Percentiles rank a stretch among this genome's conserved stretches.
These are phyloP conservation scores for Paratilapia polleni DNA, from an alignment of 2,113 vertebrate genomes.

Conservation along the genomic window DNA sequence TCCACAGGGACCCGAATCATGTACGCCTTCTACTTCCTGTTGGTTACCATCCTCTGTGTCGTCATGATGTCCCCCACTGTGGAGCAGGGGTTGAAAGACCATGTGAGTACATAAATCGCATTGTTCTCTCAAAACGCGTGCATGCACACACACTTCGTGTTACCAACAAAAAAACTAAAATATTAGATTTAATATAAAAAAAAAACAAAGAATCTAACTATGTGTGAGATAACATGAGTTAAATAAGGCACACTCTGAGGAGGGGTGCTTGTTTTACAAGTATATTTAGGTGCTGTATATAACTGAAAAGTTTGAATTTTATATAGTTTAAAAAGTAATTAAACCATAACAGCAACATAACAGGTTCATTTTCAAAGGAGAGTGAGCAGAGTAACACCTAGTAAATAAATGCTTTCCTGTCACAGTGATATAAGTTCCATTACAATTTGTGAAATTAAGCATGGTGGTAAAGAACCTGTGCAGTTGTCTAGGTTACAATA, in stretches of 20 bases:
- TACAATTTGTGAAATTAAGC: too few relatives aligned
- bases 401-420: not conserved
- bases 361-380: too few relatives aligned
- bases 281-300: too few relatives aligned
- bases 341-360: too few relatives aligned
- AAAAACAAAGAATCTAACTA: too few relatives aligned
- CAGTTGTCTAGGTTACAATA: too few relatives aligned
- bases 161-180: not conserved
- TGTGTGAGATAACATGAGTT: too few relatives aligned
- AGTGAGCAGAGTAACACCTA: too few relatives aligned
- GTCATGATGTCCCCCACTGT: conserved; percentile 95
- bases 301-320: too few relatives aligned
- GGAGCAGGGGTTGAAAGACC: conserved; percentile 77
- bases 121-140: not conserved
- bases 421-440: not conserved
- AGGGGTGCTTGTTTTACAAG: too few relatives aligned
- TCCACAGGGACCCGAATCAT: conserved; percentile 94
- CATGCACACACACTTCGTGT: not conserved
- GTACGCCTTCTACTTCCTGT: conserved; percentile 94
- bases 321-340: too few relatives aligned
- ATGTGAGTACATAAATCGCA: conserved; percentile 81
- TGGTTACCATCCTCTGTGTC: conserved; percentile 89
- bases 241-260: not conserved
- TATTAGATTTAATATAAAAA: not conserved
- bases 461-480: too few relatives aligned